phyloP scores from a whole-genome alignment of 2,113 vertebrate genomes.

The Lophotis ruficrista region DNA sequence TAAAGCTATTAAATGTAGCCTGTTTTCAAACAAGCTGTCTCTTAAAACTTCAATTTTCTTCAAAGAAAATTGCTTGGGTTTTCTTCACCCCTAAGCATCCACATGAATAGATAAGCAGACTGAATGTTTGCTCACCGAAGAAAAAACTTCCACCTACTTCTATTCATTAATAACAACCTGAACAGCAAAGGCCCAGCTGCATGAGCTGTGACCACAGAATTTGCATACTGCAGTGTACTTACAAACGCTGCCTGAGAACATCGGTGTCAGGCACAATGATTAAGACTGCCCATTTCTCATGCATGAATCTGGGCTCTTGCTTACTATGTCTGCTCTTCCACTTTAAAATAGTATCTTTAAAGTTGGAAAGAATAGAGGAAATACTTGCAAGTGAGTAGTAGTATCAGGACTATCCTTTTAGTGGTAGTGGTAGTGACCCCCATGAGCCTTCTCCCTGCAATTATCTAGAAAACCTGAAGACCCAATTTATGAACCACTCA shows the following conservation, averaged over 20 bases:
- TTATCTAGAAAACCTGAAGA: not conserved
- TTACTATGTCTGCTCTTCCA: not conserved
- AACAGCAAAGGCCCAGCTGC: not conserved
- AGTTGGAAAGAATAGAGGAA: not conserved
- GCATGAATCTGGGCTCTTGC: not conserved
- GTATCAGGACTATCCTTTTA: not conserved
- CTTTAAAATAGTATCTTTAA: not conserved
- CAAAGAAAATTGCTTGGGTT: not conserved
- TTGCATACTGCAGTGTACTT: not conserved
- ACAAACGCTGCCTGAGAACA: not conserved
- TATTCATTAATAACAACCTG: not conserved
- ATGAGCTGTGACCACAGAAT: not conserved
- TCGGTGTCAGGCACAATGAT: rapidly evolving
- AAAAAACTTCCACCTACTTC: not conserved
- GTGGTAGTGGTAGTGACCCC: not conserved
- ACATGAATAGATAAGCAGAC: not conserved
- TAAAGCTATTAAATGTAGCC: not conserved
- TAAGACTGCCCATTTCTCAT: not conserved
- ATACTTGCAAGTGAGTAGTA: not conserved
- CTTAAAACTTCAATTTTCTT: not conserved
- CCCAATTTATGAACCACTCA: not conserved
- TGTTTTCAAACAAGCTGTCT: not conserved
- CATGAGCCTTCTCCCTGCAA: not conserved
- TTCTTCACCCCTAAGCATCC: not conserved
- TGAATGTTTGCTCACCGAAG: not conserved